phyloP scores from a whole-genome alignment of 2,888 invertebrate species.

The Plagiodera versicolora region DNA sequence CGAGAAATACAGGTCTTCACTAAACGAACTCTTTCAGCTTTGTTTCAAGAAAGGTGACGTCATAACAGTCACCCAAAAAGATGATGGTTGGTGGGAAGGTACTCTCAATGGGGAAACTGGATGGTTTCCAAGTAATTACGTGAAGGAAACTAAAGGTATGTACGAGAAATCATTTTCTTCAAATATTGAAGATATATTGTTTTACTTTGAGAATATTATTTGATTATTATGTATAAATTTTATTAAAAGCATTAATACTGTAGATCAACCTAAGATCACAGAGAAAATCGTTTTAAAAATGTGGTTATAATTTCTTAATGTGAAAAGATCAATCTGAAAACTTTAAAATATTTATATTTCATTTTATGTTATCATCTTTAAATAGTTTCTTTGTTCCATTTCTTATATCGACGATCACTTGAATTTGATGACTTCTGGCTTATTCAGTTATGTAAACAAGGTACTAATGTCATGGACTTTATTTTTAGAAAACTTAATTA shows the following conservation, averaged over 20 bases:
- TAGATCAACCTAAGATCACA: too few relatives aligned
- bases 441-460: conserved; percentile 4
- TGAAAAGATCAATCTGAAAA: too few relatives aligned
- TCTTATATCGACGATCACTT: background rate
- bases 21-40: conserved; percentile 60
- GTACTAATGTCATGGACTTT: conserved; percentile 6
- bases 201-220: too few relatives aligned
- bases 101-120: conserved; percentile 93
- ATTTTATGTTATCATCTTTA: too few relatives aligned
- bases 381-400: background rate
- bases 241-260: too few relatives aligned
- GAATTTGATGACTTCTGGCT: background rate
- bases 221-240: too few relatives aligned
- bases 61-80: conserved; percentile 94
- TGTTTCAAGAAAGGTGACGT: conserved; percentile 95
- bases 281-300: too few relatives aligned
- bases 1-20: too few relatives aligned
- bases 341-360: too few relatives aligned
- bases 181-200: too few relatives aligned
- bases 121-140: conserved; percentile 99
- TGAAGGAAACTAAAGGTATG: conserved; percentile 79
- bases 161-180: background rate
- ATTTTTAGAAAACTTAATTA: conserved; percentile 11
- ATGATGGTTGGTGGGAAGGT: conserved; percentile 99
- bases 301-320: too few relatives aligned